These are phyloP conservation scores for Lithophane semibrunnea DNA, from an alignment of 2,888 invertebrate genomes.

Conservation along the genomic window DNA sequence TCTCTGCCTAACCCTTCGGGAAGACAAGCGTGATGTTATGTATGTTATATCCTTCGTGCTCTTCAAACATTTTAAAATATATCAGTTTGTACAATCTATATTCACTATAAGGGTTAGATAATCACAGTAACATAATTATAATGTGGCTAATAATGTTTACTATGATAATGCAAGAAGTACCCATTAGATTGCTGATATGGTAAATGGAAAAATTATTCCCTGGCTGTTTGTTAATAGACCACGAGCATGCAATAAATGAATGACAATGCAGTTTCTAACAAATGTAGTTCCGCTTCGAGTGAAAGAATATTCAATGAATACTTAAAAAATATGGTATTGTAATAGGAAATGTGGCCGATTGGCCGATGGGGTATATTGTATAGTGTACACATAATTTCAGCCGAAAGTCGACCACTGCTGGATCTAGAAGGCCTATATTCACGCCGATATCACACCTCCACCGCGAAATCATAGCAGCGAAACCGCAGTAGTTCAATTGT, in stretches of 20 bases:
- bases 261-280: slow-evolving; percentile 3
- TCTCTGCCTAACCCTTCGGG: too few relatives aligned
- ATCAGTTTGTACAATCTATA: background rate
- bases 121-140: slow-evolving; percentile 3
- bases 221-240: slow-evolving; percentile 1
- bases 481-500: too few relatives aligned
- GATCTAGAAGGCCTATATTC: too few relatives aligned
- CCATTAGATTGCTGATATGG: slow-evolving; percentile 31
- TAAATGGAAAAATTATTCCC: slow-evolving; percentile 27
- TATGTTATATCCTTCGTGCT: background rate
- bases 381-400: background rate
- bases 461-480: too few relatives aligned
- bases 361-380: too few relatives aligned
- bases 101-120: background rate
- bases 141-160: slow-evolving; percentile 30
- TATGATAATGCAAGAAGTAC: slow-evolving; percentile 16
- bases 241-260: slow-evolving; percentile 23
- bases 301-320: background rate
- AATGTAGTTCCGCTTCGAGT: background rate
- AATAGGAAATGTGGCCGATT: background rate
- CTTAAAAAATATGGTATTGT: background rate
- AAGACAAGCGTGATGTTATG: too few relatives aligned
- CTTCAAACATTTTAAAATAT: background rate
- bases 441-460: too few relatives aligned
- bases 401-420: background rate